Conservation (phyloP, 1,140 invertebrate genomes). For the Orchestia grillus region DNA sequence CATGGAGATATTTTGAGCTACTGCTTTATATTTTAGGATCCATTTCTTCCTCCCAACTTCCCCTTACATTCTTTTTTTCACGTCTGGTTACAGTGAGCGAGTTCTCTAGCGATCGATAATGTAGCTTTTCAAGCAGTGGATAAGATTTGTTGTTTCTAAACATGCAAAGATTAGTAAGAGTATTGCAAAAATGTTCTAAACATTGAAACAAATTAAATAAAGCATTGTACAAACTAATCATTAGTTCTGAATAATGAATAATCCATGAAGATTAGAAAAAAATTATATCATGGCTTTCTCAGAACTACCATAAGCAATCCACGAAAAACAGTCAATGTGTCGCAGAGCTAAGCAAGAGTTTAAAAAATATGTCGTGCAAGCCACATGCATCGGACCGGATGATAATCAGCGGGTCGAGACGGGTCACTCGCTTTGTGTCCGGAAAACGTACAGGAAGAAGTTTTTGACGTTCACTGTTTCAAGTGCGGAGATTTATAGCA, state of each 20-base stretch:
- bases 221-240: not conserved
- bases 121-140: not conserved
- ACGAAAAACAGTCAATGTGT: not conserved
- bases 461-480: conserved; percentile 15
- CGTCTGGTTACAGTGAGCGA: not conserved
- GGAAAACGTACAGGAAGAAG: conserved; percentile 23
- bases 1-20: not conserved
- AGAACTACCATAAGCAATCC: not conserved
- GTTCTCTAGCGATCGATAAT: not conserved
- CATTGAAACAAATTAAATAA: not conserved
- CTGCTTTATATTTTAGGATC: not conserved
- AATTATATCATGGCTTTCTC: not conserved
- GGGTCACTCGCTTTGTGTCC: not conserved
- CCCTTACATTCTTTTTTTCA: not conserved
- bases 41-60: not conserved
- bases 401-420: not conserved
- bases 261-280: not conserved
- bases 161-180: not conserved
- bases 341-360: not conserved
- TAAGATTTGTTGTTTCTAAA: not conserved
- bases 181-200: not conserved
- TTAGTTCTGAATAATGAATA: no score
- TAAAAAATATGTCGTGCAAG: not conserved
- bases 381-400: not conserved
- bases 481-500: not conserved